Conservation (phyloP, 2,113 vertebrate species). For the Rostratula benghalensis region DNA sequence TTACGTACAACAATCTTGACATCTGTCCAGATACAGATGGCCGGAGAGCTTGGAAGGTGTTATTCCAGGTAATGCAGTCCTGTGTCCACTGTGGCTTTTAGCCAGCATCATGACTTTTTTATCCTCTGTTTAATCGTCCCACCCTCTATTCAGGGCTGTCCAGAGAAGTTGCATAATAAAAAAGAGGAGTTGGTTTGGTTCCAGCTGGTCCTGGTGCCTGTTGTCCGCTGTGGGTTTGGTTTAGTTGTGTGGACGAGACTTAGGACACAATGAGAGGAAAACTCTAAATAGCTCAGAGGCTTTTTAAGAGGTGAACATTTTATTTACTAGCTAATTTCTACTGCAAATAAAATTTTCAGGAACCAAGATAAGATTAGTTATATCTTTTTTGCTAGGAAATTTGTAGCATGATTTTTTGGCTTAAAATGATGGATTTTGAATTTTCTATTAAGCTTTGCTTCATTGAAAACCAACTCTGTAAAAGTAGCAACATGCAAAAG, state of each 20-base stretch:
- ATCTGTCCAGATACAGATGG: not conserved
- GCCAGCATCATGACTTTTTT: not conserved
- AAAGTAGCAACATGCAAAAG: not conserved
- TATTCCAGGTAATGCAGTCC: not conserved
- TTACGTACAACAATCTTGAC: not conserved
- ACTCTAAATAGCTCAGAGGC: not conserved
- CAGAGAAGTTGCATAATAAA: not conserved
- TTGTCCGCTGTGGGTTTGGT: not conserved
- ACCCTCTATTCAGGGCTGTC: not conserved
- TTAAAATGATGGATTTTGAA: not conserved
- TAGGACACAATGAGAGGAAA: not conserved
- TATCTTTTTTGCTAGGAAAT: not conserved
- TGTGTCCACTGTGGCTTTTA: not conserved
- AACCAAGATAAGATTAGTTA: not conserved
- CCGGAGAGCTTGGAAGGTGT: not conserved
- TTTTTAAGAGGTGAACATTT: not conserved
- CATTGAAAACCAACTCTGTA: not conserved
- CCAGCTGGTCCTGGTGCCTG: not conserved
- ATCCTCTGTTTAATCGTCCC: not conserved
- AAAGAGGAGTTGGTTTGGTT: not conserved
- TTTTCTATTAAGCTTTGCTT: not conserved
- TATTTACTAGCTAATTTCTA: not conserved
- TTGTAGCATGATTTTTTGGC: not conserved
- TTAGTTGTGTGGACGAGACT: not conserved
- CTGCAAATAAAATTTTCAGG: not conserved